phyloP scores from a whole-genome alignment of 92 coral and sea anemone species.

The Epizoanthus fatuus region DNA sequence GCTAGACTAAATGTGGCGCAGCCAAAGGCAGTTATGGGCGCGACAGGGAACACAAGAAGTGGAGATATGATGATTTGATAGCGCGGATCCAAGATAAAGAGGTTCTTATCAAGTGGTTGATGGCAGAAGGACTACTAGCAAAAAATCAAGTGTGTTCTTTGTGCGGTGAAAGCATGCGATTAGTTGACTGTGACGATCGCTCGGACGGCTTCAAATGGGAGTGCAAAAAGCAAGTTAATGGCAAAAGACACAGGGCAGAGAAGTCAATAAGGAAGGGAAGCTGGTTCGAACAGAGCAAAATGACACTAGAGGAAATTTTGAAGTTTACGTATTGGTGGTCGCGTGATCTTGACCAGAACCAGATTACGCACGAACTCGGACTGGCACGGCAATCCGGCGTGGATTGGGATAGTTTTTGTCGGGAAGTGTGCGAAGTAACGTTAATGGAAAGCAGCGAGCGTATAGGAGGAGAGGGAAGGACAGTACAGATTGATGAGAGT shows the following conservation, averaged over 20 bases:
- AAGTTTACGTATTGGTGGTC: constrained; percentile 77
- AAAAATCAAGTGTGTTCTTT: constrained; percentile 39
- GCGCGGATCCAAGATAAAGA: constrained; percentile 39
- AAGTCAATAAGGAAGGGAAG: constrained; percentile 63
- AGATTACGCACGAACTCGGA: constrained; percentile 42
- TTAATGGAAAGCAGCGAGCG: constrained; percentile 36
- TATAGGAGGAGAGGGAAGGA: constrained; percentile 61
- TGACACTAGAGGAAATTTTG: constrained; percentile 75
- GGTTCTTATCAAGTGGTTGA: constrained; percentile 55
- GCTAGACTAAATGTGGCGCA: constrained; percentile 20
- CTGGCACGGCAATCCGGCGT: constrained; percentile 32
- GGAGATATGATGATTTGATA: constrained; percentile 51
- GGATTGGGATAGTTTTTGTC: constrained; percentile 58
- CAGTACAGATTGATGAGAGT: constrained; percentile 58
- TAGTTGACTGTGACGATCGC: constrained; percentile 56
- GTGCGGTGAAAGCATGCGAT: constrained; percentile 48
- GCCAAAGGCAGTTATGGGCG: constrained; percentile 42
- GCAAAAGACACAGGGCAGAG: constrained; percentile 64
- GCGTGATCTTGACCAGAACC: constrained; percentile 50
- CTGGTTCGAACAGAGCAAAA: constrained; percentile 73
- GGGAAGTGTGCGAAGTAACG: constrained; percentile 54
- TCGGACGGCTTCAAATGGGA: constrained; percentile 71
- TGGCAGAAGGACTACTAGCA: constrained; percentile 60
- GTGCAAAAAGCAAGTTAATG: constrained; percentile 49
- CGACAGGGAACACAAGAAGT: constrained; percentile 24